phyloP scores from a whole-genome alignment of 1,140 invertebrate genomes.

The Fopius arisanus region DNA sequence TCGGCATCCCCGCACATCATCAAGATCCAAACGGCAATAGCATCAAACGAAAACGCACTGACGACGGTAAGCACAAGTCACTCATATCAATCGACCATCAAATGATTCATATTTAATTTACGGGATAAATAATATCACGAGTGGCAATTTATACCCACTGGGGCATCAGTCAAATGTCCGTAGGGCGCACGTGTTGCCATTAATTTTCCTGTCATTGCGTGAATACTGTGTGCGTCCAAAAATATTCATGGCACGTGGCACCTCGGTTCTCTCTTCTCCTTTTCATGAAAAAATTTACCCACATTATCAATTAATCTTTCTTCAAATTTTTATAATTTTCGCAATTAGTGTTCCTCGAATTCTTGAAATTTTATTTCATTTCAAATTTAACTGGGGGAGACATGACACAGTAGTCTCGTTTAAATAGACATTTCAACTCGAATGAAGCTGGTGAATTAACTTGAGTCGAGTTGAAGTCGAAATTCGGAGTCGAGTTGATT shows the following conservation, averaged over 20 bases:
- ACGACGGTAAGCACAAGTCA: conserved; percentile 69
- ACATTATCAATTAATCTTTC: neutral
- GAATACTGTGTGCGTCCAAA: conserved; percentile 51
- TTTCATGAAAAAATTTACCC: neutral
- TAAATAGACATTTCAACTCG: too few relatives aligned
- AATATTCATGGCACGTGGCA: conserved; percentile 57
- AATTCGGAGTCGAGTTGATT: too few relatives aligned
- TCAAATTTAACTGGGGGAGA: too few relatives aligned
- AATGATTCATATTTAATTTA: neutral
- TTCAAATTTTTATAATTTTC: neutral
- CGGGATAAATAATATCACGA: conserved; percentile 28
- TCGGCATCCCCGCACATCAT: conserved; percentile 81
- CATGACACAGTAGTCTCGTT: too few relatives aligned
- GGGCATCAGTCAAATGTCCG: conserved; percentile 44
- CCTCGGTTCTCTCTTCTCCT: neutral
- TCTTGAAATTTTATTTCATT: too few relatives aligned
- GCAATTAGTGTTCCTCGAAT: too few relatives aligned
- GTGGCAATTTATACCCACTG: conserved; percentile 47
- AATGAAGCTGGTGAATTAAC: too few relatives aligned
- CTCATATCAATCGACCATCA: too few relatives aligned
- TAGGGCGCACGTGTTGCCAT: conserved; percentile 58
- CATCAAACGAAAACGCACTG: conserved; percentile 76
- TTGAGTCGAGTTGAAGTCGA: too few relatives aligned
- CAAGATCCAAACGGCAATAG: conserved; percentile 76
- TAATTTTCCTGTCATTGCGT: conserved; percentile 60